Evolutionary conservation across 2,888 invertebrate genomes (phyloP).

Genomic region (Panzeria rudis): DNA sequence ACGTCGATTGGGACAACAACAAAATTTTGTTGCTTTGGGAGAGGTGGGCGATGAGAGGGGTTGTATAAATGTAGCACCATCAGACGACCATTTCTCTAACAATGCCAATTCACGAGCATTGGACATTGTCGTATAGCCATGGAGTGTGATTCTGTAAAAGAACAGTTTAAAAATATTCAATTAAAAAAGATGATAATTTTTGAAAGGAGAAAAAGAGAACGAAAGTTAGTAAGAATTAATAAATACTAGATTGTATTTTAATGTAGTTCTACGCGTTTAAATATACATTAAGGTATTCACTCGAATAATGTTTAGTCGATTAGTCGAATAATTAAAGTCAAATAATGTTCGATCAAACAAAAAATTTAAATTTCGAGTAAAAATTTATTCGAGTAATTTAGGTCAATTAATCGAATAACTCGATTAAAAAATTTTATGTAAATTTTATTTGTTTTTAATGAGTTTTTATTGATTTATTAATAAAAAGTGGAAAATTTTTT

Average conservation of each 20-base stretch:
- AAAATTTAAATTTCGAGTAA: too few species aligned
- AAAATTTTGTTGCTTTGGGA: conserved; percentile 80
- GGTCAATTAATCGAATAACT: too few species aligned
- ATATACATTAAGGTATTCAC: too few species aligned
- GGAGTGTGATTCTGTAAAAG: conserved; percentile 80
- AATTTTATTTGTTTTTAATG: too few species aligned
- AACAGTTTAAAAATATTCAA: not conserved
- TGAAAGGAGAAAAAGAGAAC: not conserved
- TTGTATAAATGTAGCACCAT: conserved; percentile 78
- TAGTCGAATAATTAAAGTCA: too few species aligned
- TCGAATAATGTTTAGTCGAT: too few species aligned
- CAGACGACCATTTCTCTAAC: conserved; percentile 82
- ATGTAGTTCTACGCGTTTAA: not conserved
- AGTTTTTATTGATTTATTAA: too few species aligned
- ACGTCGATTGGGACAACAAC: conserved; percentile 81
- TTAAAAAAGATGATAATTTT: not conserved
- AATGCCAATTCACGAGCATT: conserved; percentile 82
- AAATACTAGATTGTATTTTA: too few species aligned
- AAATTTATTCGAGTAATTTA: too few species aligned
- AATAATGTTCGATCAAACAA: too few species aligned
- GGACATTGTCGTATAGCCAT: conserved; percentile 82
- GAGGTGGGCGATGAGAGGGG: conserved; percentile 79
- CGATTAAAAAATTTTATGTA: too few species aligned
- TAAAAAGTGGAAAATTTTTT: too few species aligned
- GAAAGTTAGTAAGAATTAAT: not conserved